Percentiles rank a stretch among this genome's conserved stretches.
Evolutionary conservation across 2,797 vertebrate genomes (phyloP).

Genomic region (Vultur gryphus): DNA sequence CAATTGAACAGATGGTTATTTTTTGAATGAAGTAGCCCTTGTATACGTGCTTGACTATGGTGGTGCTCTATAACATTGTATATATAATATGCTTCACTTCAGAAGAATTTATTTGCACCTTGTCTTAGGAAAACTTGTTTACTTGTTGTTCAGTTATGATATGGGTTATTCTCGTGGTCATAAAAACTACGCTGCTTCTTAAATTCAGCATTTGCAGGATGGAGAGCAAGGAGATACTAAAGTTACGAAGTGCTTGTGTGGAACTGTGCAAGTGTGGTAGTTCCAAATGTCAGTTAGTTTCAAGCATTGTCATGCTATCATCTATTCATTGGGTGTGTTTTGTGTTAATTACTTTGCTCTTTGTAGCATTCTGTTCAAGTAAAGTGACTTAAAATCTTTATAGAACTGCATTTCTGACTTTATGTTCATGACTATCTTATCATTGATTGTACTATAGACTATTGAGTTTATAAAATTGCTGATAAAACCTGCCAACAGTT

Average conservation of each 20-base stretch:
- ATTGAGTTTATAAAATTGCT: background rate
- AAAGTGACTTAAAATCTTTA: background rate
- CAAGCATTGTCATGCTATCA: background rate
- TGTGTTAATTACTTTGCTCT: background rate
- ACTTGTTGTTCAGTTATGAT: background rate
- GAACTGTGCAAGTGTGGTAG: background rate
- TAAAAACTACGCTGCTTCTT: background rate
- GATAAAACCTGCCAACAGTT: background rate
- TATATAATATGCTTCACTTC: background rate
- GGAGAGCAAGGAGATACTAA: background rate
- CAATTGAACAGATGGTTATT: background rate
- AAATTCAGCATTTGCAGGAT: background rate
- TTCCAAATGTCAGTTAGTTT: background rate
- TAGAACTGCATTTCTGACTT: background rate
- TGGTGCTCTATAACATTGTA: background rate
- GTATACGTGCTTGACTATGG: background rate
- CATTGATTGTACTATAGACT: background rate
- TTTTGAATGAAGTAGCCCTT: background rate
- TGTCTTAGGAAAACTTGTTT: background rate
- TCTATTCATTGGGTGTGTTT: background rate
- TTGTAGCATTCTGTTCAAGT: background rate
- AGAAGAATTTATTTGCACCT: background rate
- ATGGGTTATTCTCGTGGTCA: background rate
- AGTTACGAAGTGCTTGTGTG: background rate
- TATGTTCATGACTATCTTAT: background rate